Conservation (phyloP, 2,797 vertebrate species). For the Cuniculus paca region DNA sequence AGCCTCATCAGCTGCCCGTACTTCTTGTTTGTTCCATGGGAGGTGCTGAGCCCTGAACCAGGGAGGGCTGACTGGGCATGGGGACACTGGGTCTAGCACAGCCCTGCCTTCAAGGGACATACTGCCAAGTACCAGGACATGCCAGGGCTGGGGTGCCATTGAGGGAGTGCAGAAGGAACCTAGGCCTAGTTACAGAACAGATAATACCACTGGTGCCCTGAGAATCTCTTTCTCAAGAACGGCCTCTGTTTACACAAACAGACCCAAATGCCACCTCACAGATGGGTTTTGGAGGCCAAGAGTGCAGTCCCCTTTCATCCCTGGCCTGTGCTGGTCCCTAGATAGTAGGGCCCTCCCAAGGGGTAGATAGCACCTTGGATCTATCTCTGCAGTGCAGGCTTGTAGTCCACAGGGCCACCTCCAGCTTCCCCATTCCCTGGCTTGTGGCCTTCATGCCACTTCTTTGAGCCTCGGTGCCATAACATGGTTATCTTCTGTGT, state of each 20-base stretch:
- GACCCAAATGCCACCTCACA: background rate
- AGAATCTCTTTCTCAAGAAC: fast-evolving
- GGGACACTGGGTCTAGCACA: background rate
- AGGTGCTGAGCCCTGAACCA: background rate
- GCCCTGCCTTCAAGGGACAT: background rate
- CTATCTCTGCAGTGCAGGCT: background rate
- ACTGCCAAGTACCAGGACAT: background rate
- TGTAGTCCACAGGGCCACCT: background rate
- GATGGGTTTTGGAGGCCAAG: background rate
- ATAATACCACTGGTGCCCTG: background rate
- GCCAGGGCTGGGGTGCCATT: background rate
- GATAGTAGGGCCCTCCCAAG: background rate
- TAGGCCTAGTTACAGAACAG: background rate
- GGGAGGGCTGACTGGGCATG: background rate
- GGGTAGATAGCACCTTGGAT: background rate
- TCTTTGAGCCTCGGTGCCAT: background rate
- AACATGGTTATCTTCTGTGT: background rate
- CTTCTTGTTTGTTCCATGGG: background rate
- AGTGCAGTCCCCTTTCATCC: fast-evolving
- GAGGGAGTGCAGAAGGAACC: background rate
- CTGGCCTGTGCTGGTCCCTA: background rate
- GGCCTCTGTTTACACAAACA: fast-evolving
- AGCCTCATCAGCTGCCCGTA: background rate
- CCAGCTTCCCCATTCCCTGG: background rate
- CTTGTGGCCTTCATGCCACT: background rate